These are phyloP conservation scores for Mactromeris polynyma DNA, from an alignment of 2,888 invertebrate species.

Conservation along the genomic window DNA sequence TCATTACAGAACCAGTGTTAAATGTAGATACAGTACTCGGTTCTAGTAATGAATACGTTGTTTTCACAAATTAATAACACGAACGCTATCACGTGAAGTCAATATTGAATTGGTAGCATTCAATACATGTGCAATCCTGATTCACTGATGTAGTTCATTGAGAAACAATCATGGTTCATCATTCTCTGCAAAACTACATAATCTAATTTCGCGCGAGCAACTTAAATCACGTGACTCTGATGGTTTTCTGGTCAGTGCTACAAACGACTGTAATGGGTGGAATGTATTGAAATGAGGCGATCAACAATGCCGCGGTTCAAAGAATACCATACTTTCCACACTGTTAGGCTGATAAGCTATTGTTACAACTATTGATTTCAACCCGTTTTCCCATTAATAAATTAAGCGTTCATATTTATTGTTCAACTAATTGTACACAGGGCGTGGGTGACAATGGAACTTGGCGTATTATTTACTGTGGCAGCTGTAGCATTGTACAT, in stretches of 20 bases:
- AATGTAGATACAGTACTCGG: too few species aligned
- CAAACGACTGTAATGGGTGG: background rate
- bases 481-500: background rate
- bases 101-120: too few species aligned
- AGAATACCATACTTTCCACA: background rate
- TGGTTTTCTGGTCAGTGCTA: background rate
- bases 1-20: too few species aligned
- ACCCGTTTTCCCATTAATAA: background rate
- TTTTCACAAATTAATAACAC: too few species aligned
- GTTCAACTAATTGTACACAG: background rate
- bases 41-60: too few species aligned
- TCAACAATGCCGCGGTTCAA: background rate
- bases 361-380: background rate
- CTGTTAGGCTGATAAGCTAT: background rate
- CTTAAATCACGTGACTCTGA: background rate
- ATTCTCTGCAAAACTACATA: too few species aligned
- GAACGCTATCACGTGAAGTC: too few species aligned
- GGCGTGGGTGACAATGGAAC: background rate
- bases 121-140: too few species aligned
- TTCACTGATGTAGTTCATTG: too few species aligned
- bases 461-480: background rate
- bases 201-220: too few species aligned
- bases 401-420: background rate
- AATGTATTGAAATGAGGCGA: background rate
- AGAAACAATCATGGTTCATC: too few species aligned